Evolutionary conservation across 2,888 invertebrate species (phyloP).

Genomic region (Tenthredo mesomela): DNA sequence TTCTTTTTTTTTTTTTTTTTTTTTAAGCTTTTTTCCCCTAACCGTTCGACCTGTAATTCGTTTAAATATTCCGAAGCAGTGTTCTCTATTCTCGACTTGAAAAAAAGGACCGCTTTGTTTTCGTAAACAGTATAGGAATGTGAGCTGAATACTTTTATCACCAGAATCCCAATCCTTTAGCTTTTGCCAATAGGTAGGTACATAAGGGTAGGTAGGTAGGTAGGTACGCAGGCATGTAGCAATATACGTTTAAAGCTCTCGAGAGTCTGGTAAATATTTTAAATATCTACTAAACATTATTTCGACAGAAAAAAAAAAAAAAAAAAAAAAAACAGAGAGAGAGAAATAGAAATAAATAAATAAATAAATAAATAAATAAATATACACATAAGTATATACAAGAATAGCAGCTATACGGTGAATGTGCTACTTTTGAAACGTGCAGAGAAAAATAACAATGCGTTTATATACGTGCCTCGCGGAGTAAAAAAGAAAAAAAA

Average conservation of each 20-base stretch:
- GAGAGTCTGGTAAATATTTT: slow-evolving; percentile 6
- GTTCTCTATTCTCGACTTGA: slow-evolving; percentile 1
- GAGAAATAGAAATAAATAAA: neutral
- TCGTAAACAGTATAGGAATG: neutral
- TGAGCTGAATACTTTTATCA: slow-evolving; percentile 30
- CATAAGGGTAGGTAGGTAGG: no score
- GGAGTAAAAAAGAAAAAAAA: neutral
- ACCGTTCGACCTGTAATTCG: neutral
- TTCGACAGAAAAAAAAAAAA: neutral
- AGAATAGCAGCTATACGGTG: neutral
- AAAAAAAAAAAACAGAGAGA: no score
- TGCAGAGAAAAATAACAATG: slow-evolving; percentile 2
- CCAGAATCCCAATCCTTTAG: neutral
- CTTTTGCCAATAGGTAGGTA: neutral
- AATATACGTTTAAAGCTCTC: neutral
- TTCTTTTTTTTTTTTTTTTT: neutral
- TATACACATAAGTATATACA: neutral
- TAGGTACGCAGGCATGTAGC: neutral
- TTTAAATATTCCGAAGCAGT: slow-evolving; percentile 29
- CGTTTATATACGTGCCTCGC: neutral
- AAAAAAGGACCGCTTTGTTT: slow-evolving; percentile 6
- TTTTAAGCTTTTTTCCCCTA: neutral
- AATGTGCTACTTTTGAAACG: neutral
- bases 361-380: neutral
- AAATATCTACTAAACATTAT: slow-evolving; percentile 6